Conservation (phyloP, 2,888 invertebrate species). For the Epsilonema sp. region DNA sequence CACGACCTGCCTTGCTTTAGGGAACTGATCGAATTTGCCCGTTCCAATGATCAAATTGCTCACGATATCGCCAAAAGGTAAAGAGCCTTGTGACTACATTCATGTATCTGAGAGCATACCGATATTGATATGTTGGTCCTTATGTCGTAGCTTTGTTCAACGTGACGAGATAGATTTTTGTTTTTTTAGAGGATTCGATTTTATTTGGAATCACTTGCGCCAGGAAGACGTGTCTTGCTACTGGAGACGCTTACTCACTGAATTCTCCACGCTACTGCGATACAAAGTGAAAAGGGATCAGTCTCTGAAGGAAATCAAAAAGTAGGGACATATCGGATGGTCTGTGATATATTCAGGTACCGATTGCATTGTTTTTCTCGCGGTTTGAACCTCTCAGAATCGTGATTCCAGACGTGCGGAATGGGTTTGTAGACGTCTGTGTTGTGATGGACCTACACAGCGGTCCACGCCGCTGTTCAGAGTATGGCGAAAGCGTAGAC, state of each 20-base stretch:
- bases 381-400: too few relatives aligned
- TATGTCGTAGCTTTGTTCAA: slow-evolving; percentile 1
- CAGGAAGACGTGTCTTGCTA: slow-evolving; percentile 65
- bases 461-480: too few relatives aligned
- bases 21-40: slow-evolving; percentile 51
- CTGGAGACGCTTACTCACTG: slow-evolving; percentile 55
- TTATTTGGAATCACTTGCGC: slow-evolving; percentile 60
- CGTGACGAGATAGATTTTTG: slow-evolving; percentile 16
- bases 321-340: too few relatives aligned
- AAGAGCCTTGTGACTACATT: too few relatives aligned
- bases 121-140: slow-evolving; percentile 2
- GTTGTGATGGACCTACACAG: too few relatives aligned
- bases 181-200: slow-evolving; percentile 58
- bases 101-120: slow-evolving; percentile 38
- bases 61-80: slow-evolving; percentile 50
- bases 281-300: slow-evolving; percentile 35
- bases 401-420: too few relatives aligned
- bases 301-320: too few relatives aligned
- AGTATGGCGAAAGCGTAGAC: too few relatives aligned
- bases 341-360: too few relatives aligned
- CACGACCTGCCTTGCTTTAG: slow-evolving; percentile 24
- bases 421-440: too few relatives aligned
- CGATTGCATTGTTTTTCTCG: too few relatives aligned
- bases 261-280: slow-evolving; percentile 51
- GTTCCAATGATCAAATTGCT: slow-evolving; percentile 50